phyloP scores from a whole-genome alignment of 2,888 invertebrate genomes.

The Geotrupes spiniger region DNA sequence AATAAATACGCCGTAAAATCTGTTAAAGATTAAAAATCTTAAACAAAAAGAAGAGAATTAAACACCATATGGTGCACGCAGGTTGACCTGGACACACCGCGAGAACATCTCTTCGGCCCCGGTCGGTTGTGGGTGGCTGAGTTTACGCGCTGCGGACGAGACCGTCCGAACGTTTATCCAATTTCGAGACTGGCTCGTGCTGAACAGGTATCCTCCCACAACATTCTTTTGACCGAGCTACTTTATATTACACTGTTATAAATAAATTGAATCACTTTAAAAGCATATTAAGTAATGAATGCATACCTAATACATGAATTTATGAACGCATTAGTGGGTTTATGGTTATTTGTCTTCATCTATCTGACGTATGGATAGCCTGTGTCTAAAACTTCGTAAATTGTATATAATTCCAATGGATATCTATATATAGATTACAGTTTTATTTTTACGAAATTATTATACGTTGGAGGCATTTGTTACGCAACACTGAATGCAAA shows the following conservation, averaged over 20 bases:
- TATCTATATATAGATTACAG: too few relatives aligned
- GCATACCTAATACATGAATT: constrained; percentile 13
- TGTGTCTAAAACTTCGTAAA: not conserved
- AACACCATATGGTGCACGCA: constrained; percentile 27
- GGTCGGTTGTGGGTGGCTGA: constrained; percentile 18
- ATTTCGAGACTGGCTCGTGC: constrained; percentile 9
- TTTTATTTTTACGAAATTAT: too few relatives aligned
- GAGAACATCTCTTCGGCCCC: constrained; percentile 4
- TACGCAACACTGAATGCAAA: too few relatives aligned
- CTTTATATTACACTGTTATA: constrained; percentile 28
- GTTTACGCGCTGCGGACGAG: constrained; percentile 2
- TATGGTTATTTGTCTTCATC: constrained; percentile 12
- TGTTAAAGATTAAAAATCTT: constrained; percentile 28
- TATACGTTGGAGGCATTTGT: too few relatives aligned
- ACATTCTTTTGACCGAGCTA: constrained; percentile 32
- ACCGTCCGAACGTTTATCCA: constrained; percentile 2
- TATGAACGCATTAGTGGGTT: constrained; percentile 12
- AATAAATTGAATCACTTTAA: constrained; percentile 27
- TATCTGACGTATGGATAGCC: not conserved
- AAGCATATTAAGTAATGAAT: constrained; percentile 20
- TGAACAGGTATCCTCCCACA: constrained; percentile 35
- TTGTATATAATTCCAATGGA: too few relatives aligned
- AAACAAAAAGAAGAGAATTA: constrained; percentile 25
- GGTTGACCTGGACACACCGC: constrained; percentile 20
- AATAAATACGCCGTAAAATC: constrained; percentile 28